Evolutionary conservation across 2,888 invertebrate species (phyloP).

Genomic region (Pollenia amentaria): DNA sequence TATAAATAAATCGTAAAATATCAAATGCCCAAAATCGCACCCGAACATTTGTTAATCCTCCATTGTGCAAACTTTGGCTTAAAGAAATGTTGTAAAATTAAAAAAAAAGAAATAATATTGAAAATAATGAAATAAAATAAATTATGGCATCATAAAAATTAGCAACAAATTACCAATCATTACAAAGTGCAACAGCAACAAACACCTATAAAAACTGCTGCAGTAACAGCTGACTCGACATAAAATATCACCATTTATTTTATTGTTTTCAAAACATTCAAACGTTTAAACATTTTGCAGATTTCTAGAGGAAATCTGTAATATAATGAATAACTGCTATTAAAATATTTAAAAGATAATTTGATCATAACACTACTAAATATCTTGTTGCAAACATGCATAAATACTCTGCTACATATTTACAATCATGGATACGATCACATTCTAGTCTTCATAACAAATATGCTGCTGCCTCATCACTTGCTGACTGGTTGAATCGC

Average conservation of each 20-base stretch:
- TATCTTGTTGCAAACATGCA: neutral
- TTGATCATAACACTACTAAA: constrained; percentile 33
- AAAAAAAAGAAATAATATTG: constrained; percentile 14
- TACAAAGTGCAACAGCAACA: constrained; percentile 45
- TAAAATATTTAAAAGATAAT: constrained; percentile 49
- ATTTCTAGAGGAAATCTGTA: constrained; percentile 45
- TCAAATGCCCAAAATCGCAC: no score
- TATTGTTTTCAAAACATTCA: constrained; percentile 36
- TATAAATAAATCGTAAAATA: no score
- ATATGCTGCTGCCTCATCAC: constrained; percentile 58
- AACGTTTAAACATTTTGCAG: constrained; percentile 30
- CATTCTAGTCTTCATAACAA: constrained; percentile 7
- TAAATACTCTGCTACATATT: neutral
- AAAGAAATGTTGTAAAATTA: neutral
- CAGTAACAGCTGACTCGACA: constrained; percentile 38
- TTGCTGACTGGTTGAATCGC: neutral
- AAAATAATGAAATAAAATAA: constrained; percentile 57
- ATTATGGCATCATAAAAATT: constrained; percentile 71
- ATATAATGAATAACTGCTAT: constrained; percentile 41
- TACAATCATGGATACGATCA: neutral
- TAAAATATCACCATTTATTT: constrained; percentile 52
- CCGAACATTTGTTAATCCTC: no score
- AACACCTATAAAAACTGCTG: constrained; percentile 1
- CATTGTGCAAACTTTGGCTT: neutral
- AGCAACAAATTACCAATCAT: constrained; percentile 73